Evolutionary conservation across 2,113 vertebrate species (phyloP).

Genomic region (Empidonax alnorum): DNA sequence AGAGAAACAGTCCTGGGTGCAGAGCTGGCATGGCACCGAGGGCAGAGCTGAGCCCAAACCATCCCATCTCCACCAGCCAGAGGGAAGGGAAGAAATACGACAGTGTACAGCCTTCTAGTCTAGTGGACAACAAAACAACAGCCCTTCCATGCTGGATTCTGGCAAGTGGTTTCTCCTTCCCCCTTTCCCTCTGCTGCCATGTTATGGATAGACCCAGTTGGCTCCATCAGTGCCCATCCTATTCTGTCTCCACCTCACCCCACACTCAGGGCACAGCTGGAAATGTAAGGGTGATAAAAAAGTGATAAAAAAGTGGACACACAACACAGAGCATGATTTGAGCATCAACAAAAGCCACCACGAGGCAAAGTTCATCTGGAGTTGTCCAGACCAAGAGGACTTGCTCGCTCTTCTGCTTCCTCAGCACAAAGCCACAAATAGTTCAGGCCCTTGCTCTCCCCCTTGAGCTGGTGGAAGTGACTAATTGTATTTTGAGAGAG

Average conservation of each 20-base stretch:
- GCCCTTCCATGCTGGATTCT: background rate
- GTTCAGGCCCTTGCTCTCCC: background rate
- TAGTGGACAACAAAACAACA: background rate
- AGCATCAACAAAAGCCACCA: background rate
- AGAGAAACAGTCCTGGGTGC: background rate
- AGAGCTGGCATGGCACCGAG: background rate
- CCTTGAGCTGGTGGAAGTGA: background rate
- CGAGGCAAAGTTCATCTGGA: background rate
- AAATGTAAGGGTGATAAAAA: background rate
- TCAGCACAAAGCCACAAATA: slow-evolving; percentile 2
- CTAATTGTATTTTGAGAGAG: slow-evolving; percentile 8
- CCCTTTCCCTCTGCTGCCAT: accelerated
- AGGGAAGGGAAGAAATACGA: background rate
- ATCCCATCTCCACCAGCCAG: background rate
- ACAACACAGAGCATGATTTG: accelerated
- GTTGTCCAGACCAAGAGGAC: background rate
- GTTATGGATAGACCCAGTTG: accelerated
- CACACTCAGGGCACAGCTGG: background rate
- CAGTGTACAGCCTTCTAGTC: accelerated
- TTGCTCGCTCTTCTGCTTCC: background rate
- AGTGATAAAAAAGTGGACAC: background rate
- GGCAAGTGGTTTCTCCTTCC: background rate
- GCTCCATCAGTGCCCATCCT: background rate
- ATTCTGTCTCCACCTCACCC: background rate
- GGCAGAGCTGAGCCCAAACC: background rate